Evolutionary conservation across 2,113 vertebrate genomes (phyloP).

Genomic region (Alligator mississippiensis): DNA sequence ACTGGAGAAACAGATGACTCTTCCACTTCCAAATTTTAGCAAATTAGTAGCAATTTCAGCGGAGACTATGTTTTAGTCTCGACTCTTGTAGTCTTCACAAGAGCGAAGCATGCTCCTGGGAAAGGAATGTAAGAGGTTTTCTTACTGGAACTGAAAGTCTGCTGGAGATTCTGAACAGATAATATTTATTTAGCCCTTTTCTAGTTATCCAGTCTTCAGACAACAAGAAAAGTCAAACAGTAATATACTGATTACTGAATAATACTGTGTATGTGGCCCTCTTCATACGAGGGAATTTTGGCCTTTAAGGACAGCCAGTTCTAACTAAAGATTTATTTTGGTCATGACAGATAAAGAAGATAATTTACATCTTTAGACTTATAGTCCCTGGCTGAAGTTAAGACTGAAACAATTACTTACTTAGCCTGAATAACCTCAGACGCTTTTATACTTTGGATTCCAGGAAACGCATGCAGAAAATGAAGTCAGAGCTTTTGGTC

Average conservation of each 20-base stretch:
- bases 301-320: too few relatives aligned
- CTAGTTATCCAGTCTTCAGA: not conserved
- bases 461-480: not conserved
- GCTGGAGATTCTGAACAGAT: not conserved
- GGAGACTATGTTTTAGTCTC: too few relatives aligned
- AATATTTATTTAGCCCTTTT: not conserved
- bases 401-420: not conserved
- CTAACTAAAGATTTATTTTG: not conserved
- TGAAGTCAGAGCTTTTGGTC: not conserved
- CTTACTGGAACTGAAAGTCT: too few relatives aligned
- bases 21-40: not conserved
- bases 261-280: too few relatives aligned
- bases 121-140: not conserved
- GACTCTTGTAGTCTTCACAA: not conserved
- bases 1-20: slow-evolving; percentile 2
- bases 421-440: not conserved
- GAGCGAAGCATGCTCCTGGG: not conserved
- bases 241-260: too few relatives aligned
- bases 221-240: not conserved
- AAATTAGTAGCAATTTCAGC: too few relatives aligned
- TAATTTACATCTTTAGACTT: not conserved
- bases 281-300: too few relatives aligned
- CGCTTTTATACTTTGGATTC: not conserved
- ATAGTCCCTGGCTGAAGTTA: not conserved
- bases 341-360: not conserved